Base-by-base conservation (phyloP, 1,140 invertebrate genomes). In the Orussus abietinus region DNA sequence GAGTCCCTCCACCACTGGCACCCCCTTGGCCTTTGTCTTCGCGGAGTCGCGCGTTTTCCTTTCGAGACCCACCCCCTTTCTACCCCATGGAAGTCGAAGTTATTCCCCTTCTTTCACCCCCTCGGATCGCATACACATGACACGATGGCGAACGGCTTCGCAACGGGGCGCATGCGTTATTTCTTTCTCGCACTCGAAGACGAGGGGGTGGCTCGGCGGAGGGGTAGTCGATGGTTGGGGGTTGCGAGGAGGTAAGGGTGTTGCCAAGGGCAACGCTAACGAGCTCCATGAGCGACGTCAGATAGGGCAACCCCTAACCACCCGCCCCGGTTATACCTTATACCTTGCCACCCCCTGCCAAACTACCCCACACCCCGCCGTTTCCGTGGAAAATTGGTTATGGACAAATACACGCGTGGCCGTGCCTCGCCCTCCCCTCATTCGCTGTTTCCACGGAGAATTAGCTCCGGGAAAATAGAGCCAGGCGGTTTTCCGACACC, bases 221-320 rank as follows among this genome's bases (percentile, higher is more conserved):
- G 13, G 40, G 38, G 45, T 42, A 44, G 49, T 28, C 47, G 49
- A 46, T 41, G 46, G 46, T 45, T 41, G 49, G 47, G 46, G 44
- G 49, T 45, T 49, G 42, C 42, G 37, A 38, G 48, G 47, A 53
- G 49, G 57, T 61, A 59, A 66, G 66, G 68, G 68, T 57, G 68
- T 71, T 69, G 64, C 68, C 53, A 71, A 34, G 60, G 68, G 68
- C 61, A 69, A 71, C 68, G 65, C 66, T 71, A 69, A 71, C 68
- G 68, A 71, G 66, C 64, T 69, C 65, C 65, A 69, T 71, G 66
- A 71, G 65, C 68, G 66, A 69, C 64, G 66, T 69, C 59, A 68
- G 68, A 69, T 68, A 69, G 66, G 66, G 66, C 59, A 65, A 53
- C 60, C 63, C 55, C 57, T 64, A 42, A 55, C 45, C 48, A 49